These are phyloP conservation scores for Clarias gariepinus DNA, from an alignment of 2,113 vertebrate genomes.

Conservation along the genomic window DNA sequence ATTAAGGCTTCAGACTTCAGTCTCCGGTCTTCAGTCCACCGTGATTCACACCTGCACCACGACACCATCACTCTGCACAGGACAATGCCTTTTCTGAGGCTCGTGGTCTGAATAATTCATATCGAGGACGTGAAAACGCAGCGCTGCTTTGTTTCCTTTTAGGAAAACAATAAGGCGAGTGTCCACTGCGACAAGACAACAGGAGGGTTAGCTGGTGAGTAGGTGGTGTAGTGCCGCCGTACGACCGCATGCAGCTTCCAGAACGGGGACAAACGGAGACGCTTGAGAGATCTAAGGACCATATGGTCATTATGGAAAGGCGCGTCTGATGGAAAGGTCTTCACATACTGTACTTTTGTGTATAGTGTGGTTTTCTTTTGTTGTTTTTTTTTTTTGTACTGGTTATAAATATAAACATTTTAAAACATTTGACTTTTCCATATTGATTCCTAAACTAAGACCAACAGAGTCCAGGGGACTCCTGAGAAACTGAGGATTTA, in stretches of 20 bases:
- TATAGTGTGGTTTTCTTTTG: too few relatives aligned
- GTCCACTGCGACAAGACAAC: not conserved
- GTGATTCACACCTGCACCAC: not conserved
- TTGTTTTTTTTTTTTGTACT: too few relatives aligned
- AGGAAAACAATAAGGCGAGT: not conserved
- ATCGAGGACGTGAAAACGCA: not conserved
- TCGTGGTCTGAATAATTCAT: not conserved
- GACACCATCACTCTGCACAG: not conserved
- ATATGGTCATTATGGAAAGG: too few relatives aligned
- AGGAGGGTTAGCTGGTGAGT: conserved; percentile 15
- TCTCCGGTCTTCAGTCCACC: not conserved
- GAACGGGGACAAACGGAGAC: not conserved
- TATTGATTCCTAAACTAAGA: not conserved
- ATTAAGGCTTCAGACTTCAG: too few relatives aligned
- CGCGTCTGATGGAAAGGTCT: too few relatives aligned
- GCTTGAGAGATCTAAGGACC: too few relatives aligned
- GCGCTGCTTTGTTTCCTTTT: not conserved
- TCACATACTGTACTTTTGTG: too few relatives aligned
- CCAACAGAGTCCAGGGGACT: not conserved
- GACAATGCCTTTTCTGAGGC: not conserved
- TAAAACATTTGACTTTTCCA: too few relatives aligned
- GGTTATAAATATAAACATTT: too few relatives aligned
- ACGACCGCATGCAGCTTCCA: not conserved
- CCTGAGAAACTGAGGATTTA: not conserved
- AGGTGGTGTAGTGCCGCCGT: conserved; percentile 2